Conservation (phyloP, 2,797 vertebrate species). For the Anguilla pacifica region DNA sequence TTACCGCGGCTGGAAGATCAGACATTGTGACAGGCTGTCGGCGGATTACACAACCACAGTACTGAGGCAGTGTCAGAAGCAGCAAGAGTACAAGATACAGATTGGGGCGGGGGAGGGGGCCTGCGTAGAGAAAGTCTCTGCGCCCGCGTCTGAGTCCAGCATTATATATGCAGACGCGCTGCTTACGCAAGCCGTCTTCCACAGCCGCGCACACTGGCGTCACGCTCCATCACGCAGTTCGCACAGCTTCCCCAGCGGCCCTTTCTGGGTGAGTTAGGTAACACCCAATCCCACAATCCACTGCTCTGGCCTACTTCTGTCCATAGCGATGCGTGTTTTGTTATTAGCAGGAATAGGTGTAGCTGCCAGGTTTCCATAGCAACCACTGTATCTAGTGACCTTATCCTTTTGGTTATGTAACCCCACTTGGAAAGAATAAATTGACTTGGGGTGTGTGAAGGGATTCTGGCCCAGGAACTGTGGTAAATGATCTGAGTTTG, state of each 20-base stretch:
- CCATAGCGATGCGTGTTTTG: slow-evolving; percentile 52
- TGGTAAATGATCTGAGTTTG: slow-evolving; percentile 36
- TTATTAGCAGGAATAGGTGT: slow-evolving; percentile 68
- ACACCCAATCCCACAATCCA: slow-evolving; percentile 63
- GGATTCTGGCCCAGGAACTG: slow-evolving; percentile 22
- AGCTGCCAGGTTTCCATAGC: slow-evolving; percentile 73
- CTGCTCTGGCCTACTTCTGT: slow-evolving; percentile 72
- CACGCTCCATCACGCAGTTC: not conserved
- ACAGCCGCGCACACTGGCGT: slow-evolving; percentile 1
- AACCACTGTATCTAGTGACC: slow-evolving; percentile 74
- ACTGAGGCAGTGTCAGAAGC: not conserved
- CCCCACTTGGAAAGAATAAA: slow-evolving; percentile 57
- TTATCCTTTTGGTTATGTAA: slow-evolving; percentile 73
- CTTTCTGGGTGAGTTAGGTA: slow-evolving; percentile 72
- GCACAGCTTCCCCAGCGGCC: slow-evolving; percentile 53
- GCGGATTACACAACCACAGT: slow-evolving; percentile 35
- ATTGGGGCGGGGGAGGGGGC: not conserved
- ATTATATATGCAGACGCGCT: not conserved
- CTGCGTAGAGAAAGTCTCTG: not conserved
- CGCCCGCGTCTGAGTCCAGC: not conserved
- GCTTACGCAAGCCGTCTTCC: not conserved
- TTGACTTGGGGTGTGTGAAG: slow-evolving; percentile 39
- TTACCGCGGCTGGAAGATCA: slow-evolving; percentile 19
- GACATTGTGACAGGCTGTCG: slow-evolving; percentile 29
- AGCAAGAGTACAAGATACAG: not conserved